Percentiles rank a stretch among this genome's conserved stretches.
Conservation (phyloP, 1,140 invertebrate species). For the Calosoma granatense region DNA sequence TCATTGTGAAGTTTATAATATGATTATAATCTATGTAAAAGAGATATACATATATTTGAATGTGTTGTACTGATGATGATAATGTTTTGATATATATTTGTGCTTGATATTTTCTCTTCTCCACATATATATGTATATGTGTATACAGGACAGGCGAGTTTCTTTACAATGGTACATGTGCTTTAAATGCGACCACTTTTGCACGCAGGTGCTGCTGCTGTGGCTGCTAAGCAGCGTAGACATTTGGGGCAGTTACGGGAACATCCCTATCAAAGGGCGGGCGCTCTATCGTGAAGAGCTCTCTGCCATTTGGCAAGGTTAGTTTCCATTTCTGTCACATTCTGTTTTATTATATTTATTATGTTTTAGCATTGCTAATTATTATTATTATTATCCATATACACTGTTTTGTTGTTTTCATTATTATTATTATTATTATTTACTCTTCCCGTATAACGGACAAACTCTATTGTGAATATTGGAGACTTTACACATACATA, state of each 20-base stretch:
- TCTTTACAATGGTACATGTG: conserved; percentile 8
- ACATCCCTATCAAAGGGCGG: conserved; percentile 87
- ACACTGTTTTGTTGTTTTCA: too few relatives aligned
- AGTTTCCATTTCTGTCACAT: conserved; percentile 23
- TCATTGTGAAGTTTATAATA: too few relatives aligned
- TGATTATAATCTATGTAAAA: background rate
- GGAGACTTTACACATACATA: too few relatives aligned
- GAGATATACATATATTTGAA: background rate
- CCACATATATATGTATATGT: too few relatives aligned
- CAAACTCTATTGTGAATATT: too few relatives aligned
- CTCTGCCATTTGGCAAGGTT: conserved; percentile 26
- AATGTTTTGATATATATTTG: too few relatives aligned
- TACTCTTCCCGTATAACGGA: too few relatives aligned
- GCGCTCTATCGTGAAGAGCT: conserved; percentile 58
- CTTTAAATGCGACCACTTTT: conserved; percentile 27
- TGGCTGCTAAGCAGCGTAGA: conserved; percentile 63
- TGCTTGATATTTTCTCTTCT: too few relatives aligned
- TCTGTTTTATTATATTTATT: conserved; percentile 15
- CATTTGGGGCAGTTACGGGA: conserved; percentile 76
- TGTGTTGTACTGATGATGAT: too few relatives aligned
- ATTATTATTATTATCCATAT: too few relatives aligned
- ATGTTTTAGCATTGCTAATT: conserved; percentile 13
- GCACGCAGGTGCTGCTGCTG: conserved; percentile 55
- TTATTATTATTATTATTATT: too few relatives aligned
- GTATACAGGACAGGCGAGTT: background rate